Evolutionary conservation across 2,888 invertebrate species (phyloP), one percentile per base, ranked within the genome.

Genomic region (Baccha elongata): DNA sequence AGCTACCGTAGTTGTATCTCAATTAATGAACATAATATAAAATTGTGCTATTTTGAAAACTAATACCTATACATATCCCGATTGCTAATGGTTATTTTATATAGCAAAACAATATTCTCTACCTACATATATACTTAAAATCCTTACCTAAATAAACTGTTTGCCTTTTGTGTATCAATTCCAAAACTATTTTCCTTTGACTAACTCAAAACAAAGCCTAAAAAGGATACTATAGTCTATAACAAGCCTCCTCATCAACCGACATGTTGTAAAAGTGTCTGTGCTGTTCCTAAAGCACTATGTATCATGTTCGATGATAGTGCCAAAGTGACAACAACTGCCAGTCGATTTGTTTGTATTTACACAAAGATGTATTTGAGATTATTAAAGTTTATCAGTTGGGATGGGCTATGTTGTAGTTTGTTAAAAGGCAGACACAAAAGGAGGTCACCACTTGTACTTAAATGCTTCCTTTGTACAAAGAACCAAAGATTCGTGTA

Each of bases 301-400:
- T 32, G 7, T 32, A 32, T 8, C 50, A 29, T 52, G 29, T 52
- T 52, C 29, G 17, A 29, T 29, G 50, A 29, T 50, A 50, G 50
- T 50, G 50, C 15, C 50, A 52, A 29, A 52, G 17, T 29, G 29
- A 29, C 50, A 29, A 2, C 50, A 52, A 52, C 29, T 52, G 17
- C 50, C 15, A 29, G n/a, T 48, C 48, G 23, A 26, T 48, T 26
- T 48, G 26, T 52, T 29, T 29, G 11, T 52, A 15, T 29, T 52
- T 52, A 52, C 50, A 50, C 50, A 29, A 52, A 52, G 17, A 29
- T 29, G 29, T 52, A 52, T 29, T 52, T 29, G 50, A 52, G 50
- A 29, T 52, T 29, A 50, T 50, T 15, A 29, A 11, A 52, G 29
- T 29, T 52, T 52, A 32, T 52, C 29, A 17, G 17, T 23, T 48